These are phyloP conservation scores for Pachyuromys duprasi DNA, from an alignment of 2,797 vertebrate species.

Conservation along the genomic window DNA sequence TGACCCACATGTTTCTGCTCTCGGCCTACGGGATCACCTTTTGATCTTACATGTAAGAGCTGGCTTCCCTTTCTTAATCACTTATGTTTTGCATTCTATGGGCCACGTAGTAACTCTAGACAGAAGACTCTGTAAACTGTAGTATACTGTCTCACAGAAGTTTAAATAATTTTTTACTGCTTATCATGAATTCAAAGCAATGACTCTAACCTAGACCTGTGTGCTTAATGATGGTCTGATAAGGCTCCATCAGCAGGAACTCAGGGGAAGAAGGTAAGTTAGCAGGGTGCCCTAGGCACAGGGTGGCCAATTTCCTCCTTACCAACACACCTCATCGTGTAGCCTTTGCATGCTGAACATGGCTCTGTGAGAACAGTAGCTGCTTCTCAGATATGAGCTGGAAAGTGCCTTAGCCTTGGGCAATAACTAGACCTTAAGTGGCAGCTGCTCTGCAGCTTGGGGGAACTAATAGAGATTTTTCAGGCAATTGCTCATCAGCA, in stretches of 20 bases:
- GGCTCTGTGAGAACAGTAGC: background rate
- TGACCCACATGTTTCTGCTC: background rate
- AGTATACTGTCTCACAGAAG: background rate
- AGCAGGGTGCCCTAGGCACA: background rate
- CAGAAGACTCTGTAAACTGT: background rate
- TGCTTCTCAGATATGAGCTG: background rate
- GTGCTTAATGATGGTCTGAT: background rate
- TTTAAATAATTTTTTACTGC: background rate
- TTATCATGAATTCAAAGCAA: constrained; percentile 6
- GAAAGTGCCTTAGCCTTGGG: background rate
- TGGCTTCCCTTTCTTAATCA: background rate
- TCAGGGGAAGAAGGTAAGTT: background rate
- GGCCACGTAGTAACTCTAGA: background rate
- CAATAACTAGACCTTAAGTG: background rate
- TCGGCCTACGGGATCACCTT: background rate
- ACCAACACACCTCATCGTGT: background rate
- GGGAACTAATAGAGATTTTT: background rate
- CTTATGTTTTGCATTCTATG: background rate
- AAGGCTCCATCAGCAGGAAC: background rate
- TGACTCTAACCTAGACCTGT: background rate
- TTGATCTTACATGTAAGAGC: background rate
- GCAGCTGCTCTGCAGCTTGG: background rate
- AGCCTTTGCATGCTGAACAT: background rate
- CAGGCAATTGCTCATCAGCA: background rate
- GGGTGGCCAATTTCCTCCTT: no score